Evolutionary conservation across 2,797 vertebrate species (phyloP).

Genomic region (Myotis findleyi): DNA sequence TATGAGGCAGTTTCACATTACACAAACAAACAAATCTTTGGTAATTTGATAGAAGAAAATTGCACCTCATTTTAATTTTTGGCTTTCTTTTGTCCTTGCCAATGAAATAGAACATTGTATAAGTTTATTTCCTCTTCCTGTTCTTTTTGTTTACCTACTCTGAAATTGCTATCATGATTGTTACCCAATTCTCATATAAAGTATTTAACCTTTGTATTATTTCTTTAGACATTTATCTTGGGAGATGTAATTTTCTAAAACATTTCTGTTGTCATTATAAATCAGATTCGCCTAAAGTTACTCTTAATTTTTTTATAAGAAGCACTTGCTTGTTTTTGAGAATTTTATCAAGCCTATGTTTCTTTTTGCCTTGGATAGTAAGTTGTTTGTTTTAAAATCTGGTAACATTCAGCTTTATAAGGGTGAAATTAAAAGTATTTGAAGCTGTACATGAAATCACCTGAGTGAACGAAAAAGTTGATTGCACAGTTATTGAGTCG

Average conservation of each 20-base stretch:
- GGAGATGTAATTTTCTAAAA: slow-evolving; percentile 33
- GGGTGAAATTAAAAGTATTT: slow-evolving; percentile 36
- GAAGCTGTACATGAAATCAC: neutral
- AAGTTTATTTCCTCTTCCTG: neutral
- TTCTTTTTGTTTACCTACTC: neutral
- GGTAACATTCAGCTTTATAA: neutral
- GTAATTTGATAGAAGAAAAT: slow-evolving; percentile 43
- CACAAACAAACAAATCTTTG: neutral
- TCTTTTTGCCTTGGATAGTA: neutral
- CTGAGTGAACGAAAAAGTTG: slow-evolving; percentile 3
- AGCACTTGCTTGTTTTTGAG: slow-evolving; percentile 20
- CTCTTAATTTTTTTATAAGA: slow-evolving; percentile 41
- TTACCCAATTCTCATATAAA: neutral
- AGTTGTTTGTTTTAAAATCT: neutral
- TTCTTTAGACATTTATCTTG: slow-evolving; percentile 27
- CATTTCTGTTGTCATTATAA: neutral
- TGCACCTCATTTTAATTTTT: slow-evolving; percentile 1
- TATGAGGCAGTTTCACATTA: neutral
- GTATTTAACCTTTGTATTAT: neutral
- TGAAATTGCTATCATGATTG: slow-evolving; percentile 26
- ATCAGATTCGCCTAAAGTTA: neutral
- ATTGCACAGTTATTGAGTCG: neutral
- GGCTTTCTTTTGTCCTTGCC: neutral
- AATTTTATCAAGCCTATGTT: neutral
- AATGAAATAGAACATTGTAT: neutral